These are phyloP conservation scores for Dreissena polymorpha DNA, from an alignment of 1,140 invertebrate species.

Conservation along the genomic window DNA sequence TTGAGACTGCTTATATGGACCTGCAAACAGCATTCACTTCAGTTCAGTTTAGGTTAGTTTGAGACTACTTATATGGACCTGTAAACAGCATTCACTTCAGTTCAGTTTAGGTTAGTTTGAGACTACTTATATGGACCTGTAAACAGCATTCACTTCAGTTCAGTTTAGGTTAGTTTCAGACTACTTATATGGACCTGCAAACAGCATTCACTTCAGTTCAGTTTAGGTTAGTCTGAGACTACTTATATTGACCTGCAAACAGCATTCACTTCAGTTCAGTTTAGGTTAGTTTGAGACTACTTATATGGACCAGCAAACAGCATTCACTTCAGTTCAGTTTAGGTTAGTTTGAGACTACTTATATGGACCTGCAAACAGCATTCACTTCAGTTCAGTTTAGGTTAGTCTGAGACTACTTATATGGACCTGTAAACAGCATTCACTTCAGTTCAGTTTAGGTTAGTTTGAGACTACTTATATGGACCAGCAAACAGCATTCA, in stretches of 20 bases:
- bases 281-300: too few relatives aligned
- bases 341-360: too few relatives aligned
- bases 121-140: too few relatives aligned
- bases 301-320: conserved; percentile 85
- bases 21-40: conserved; percentile 77
- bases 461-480: too few relatives aligned
- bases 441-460: background rate
- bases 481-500: conserved; percentile 82
- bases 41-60: background rate
- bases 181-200: too few relatives aligned
- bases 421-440: conserved; percentile 83
- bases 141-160: conserved; percentile 47
- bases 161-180: background rate
- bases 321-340: background rate
- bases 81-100: conserved; percentile 53
- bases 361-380: conserved; percentile 84
- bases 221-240: background rate
- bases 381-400: background rate
- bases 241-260: conserved; percentile 86
- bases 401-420: too few relatives aligned
- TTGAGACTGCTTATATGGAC: too few relatives aligned
- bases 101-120: background rate
- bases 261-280: background rate
- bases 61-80: too few relatives aligned
- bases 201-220: background rate